Percentiles rank a stretch among this genome's conserved stretches.
phyloP scores from a whole-genome alignment of 2,113 vertebrate species.

The Jacana jacana region DNA sequence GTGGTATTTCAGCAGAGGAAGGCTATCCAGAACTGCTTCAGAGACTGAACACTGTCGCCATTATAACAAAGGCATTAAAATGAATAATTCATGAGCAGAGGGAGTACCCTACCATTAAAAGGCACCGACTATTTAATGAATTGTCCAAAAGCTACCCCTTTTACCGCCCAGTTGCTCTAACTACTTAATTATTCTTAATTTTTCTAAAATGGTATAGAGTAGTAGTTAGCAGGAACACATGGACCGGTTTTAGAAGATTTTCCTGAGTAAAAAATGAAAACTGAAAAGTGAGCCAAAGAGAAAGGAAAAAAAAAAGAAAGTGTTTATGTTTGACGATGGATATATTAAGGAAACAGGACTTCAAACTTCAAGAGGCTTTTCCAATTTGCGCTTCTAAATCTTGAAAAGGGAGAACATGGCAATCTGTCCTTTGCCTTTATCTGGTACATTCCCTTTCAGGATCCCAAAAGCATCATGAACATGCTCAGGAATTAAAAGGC shows the following conservation, averaged over 20 bases:
- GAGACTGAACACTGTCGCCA: conserved; percentile 65
- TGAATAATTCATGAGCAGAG: conserved; percentile 73
- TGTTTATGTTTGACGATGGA: not conserved
- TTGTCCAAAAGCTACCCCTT: conserved; percentile 21
- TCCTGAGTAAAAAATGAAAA: not conserved
- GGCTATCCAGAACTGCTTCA: conserved; percentile 60
- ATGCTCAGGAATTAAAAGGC: not conserved
- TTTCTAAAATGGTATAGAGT: conserved; percentile 4
- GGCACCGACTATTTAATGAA: conserved; percentile 34
- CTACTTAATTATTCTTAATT: conserved; percentile 27
- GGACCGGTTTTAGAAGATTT: not conserved
- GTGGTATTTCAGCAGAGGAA: conserved; percentile 63
- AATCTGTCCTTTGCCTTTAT: not conserved
- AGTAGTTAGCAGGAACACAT: not conserved
- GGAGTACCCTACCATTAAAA: conserved; percentile 55
- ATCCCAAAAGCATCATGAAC: not conserved
- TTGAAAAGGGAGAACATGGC: not conserved
- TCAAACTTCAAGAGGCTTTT: not conserved
- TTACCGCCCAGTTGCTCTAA: conserved; percentile 25
- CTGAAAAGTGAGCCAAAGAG: not conserved
- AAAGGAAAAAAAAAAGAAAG: no score
- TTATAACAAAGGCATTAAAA: conserved; percentile 74
- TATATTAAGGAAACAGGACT: not conserved
- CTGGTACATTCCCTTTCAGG: not conserved
- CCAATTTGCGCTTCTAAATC: not conserved